Percentiles rank a stretch among this genome's conserved stretches.
Conservation (phyloP, 2,113 vertebrate genomes). For the Indicator maculatus region DNA sequence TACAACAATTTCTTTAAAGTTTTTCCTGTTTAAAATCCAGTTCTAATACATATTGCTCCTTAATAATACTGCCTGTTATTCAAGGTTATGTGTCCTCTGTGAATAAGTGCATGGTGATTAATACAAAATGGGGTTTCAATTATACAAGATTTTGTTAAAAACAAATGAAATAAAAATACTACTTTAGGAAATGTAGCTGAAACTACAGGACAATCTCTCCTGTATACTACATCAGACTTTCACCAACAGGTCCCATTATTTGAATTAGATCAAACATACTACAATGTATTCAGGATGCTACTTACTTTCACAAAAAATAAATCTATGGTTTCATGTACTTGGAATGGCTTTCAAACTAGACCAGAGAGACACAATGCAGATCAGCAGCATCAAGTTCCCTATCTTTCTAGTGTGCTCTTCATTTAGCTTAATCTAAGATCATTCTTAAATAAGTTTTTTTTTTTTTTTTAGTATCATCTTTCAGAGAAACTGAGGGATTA, state of each 20-base stretch:
- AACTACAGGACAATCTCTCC: not conserved
- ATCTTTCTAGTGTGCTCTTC: not conserved
- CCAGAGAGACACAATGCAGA: not conserved
- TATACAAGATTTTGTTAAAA: not conserved
- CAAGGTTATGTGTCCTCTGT: not conserved
- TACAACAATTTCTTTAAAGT: not conserved
- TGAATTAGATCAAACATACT: not conserved
- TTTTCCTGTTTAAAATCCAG: not conserved
- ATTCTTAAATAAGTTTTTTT: not conserved
- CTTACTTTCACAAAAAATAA: not conserved
- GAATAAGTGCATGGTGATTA: not conserved
- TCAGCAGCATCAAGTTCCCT: not conserved
- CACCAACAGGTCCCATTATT: not conserved
- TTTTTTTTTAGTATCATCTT: not conserved
- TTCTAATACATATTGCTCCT: not conserved
- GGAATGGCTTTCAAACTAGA: not conserved
- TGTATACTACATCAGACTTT: not conserved
- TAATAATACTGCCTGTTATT: not conserved
- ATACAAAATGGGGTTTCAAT: not conserved
- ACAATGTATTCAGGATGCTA: not conserved
- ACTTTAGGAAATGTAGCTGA: not conserved
- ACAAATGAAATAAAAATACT: not conserved
- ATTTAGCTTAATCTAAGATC: not conserved
- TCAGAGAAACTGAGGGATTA: not conserved
- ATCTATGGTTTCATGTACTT: not conserved